Evolutionary conservation across 2,888 invertebrate genomes (phyloP), one percentile per base, ranked within the genome.

Genomic region (Alloplasta piceator): DNA sequence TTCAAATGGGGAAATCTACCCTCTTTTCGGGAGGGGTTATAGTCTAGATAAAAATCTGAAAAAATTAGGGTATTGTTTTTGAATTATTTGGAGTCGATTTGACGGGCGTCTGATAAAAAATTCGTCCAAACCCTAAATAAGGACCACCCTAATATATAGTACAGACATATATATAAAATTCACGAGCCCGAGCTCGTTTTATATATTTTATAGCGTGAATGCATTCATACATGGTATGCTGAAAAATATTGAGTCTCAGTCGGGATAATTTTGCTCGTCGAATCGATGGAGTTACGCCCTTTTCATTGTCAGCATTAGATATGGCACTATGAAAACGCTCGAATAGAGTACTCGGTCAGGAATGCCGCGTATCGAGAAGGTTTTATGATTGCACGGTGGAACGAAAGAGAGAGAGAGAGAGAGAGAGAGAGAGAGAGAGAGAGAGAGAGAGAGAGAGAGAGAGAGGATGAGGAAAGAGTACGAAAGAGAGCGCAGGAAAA

Each of bases 301-400:
- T 26, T 26, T 26, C 26, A 3, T 26, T 26, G 26, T 26, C 26
- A 26, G 26, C 26, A 26, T 26, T 26, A 26, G 26, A 26, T 26
- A 26, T 26, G 26, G 26, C 3, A 26, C 26, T 26, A 26, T 26
- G 26, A 26, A 26, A 26, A 67, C 77, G 78, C 63, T 80, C 78
- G 84, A 82, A 84, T 79, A 73, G 82, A 78, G 82, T 75, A 73
- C 83, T 82, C 80, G 81, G 73, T 77, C 72, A 78, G 80, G 83
- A 86, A 87, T 80, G 83, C 82, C 80, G 76, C 50, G 82, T 78
- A 74, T 74, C 70, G 78, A 66, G 70, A 83, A 84, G 84, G 76
- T 85, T 87, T 87, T 86, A 87, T 76, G 87, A 80, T 82, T 82
- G 77, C 78, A 58, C 74, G 70, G 79, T 48, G 66, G 71, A 75